A percentile compares a stretch with the other conserved stretches of the same genome.
phyloP scores from a whole-genome alignment of 2,888 invertebrate species.

The Pocota personata region DNA sequence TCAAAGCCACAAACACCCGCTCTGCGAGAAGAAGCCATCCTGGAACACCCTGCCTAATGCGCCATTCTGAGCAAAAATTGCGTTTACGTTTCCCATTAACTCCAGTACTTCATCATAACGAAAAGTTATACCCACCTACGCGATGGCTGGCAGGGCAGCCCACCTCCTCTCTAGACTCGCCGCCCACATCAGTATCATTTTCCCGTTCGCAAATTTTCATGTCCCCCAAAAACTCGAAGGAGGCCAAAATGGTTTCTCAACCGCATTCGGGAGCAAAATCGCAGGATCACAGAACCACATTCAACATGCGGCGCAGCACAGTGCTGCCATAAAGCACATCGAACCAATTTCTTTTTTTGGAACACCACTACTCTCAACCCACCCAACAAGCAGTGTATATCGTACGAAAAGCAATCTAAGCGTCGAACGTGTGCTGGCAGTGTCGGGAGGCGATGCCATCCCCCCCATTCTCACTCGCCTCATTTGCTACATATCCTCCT shows the following conservation, averaged over 20 bases:
- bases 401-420: conserved; percentile 69
- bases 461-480: conserved; percentile 42
- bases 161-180: background rate
- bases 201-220: conserved; percentile 73
- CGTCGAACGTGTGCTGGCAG: conserved; percentile 61
- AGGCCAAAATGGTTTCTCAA: conserved; percentile 65
- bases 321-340: conserved; percentile 71
- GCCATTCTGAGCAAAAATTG: conserved; percentile 71
- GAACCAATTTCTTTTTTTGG: conserved; percentile 67
- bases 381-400: background rate
- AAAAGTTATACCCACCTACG: conserved; percentile 56
- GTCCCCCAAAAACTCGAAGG: conserved; percentile 57
- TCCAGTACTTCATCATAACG: conserved; percentile 73
- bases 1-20: conserved; percentile 59
- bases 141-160: background rate
- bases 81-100: conserved; percentile 74
- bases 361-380: background rate
- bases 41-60: conserved; percentile 57
- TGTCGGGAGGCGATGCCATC: background rate
- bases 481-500: conserved; percentile 73
- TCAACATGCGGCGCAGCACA: conserved; percentile 73
- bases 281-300: conserved; percentile 70
- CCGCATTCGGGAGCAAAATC: conserved; percentile 57
- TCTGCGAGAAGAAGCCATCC: conserved; percentile 28
- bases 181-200: conserved; percentile 51